A percentile compares a stretch with the other conserved stretches of the same genome.
Evolutionary conservation across 2,888 invertebrate genomes (phyloP).

Genomic region (Euphydryas editha): DNA sequence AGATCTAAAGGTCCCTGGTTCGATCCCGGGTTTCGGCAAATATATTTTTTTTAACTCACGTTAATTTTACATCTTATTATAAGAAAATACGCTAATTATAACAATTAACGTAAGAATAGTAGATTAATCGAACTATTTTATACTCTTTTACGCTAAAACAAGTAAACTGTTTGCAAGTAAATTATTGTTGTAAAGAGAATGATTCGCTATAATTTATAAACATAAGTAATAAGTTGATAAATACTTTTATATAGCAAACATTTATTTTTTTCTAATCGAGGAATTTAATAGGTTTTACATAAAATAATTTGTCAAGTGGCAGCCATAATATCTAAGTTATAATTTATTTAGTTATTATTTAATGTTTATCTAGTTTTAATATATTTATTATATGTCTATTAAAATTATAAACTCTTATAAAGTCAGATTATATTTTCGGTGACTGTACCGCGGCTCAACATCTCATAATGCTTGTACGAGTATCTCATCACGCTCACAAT

Average conservation of each 20-base stretch:
- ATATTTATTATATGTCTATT: background rate
- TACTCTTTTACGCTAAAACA: background rate
- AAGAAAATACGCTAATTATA: too few species aligned
- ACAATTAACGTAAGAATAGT: too few species aligned
- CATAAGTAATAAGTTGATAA: too few species aligned
- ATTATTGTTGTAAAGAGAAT: too few species aligned
- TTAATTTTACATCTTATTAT: background rate
- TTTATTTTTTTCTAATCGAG: too few species aligned
- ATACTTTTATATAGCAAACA: too few species aligned
- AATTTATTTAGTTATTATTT: background rate
- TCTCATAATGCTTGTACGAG: slow-evolving; percentile 40
- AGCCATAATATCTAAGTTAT: background rate
- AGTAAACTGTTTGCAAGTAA: too few species aligned
- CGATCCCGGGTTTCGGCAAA: slow-evolving; percentile 2
- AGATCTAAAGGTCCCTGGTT: slow-evolving; percentile 9
- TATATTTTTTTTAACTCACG: background rate
- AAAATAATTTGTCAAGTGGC: background rate
- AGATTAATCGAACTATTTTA: background rate
- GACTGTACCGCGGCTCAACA: slow-evolving; percentile 50
- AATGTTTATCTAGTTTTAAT: background rate
- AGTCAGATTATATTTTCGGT: background rate
- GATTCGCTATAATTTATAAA: too few species aligned
- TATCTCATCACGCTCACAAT: slow-evolving; percentile 38
- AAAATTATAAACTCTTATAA: background rate
- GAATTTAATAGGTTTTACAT: too few species aligned